Evolutionary conservation across 2,113 vertebrate genomes (phyloP).

Genomic region (Oreochromis tanganicae): DNA sequence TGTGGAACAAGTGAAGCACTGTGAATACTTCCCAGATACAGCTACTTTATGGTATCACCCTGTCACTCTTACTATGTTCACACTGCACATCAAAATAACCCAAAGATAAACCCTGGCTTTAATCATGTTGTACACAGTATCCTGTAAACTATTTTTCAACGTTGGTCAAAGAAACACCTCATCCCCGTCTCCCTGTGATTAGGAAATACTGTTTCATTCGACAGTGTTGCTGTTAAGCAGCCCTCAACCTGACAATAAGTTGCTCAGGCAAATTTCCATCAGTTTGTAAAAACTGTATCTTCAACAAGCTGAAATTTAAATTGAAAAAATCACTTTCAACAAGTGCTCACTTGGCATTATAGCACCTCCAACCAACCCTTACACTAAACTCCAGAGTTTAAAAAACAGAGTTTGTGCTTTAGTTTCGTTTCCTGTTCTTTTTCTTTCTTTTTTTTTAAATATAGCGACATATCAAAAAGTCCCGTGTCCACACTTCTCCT

Average conservation of each 20-base stretch:
- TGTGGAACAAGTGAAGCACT: neutral
- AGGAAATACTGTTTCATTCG: neutral
- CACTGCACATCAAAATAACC: neutral
- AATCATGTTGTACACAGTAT: neutral
- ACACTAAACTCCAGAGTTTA: neutral
- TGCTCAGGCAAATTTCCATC: neutral
- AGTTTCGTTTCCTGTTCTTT: neutral
- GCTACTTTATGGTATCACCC: neutral
- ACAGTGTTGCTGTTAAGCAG: neutral
- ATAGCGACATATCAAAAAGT: neutral
- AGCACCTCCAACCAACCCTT: neutral
- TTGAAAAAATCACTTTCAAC: neutral
- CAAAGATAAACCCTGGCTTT: neutral
- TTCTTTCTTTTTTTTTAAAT: neutral
- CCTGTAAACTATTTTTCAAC: neutral
- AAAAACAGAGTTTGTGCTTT: neutral
- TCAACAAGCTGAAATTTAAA: neutral
- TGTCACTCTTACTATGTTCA: neutral
- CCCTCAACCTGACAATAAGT: neutral
- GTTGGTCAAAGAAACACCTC: too few species aligned
- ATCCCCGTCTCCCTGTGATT: neutral
- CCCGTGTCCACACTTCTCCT: neutral
- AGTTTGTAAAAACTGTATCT: neutral
- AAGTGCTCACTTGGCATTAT: neutral
- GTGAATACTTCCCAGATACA: neutral